A percentile compares a stretch with the other conserved stretches of the same genome.
Evolutionary conservation across 2,888 invertebrate species (phyloP).

Genomic region (Nezara viridula): DNA sequence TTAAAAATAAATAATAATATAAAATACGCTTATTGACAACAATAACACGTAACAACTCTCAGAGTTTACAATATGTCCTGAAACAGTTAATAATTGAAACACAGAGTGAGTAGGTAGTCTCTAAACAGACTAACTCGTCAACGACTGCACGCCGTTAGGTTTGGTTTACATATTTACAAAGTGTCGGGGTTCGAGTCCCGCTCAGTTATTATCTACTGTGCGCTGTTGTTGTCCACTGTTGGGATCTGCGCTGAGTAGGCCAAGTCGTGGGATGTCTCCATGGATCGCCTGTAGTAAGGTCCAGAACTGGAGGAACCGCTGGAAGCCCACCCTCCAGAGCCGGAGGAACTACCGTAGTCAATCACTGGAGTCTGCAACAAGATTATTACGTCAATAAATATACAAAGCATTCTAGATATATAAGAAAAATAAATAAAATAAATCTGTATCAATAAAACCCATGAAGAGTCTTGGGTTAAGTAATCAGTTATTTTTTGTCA

Average conservation of each 20-base stretch:
- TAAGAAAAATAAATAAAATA: too few relatives aligned
- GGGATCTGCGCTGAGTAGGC: slow-evolving; percentile 78
- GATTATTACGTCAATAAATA: not conserved
- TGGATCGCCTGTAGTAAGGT: slow-evolving; percentile 70
- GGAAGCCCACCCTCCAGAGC: slow-evolving; percentile 65
- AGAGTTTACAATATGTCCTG: slow-evolving; percentile 65
- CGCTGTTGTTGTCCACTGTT: slow-evolving; percentile 61
- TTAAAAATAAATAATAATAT: slow-evolving; percentile 60
- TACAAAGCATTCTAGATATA: too few relatives aligned
- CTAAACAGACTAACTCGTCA: slow-evolving; percentile 47
- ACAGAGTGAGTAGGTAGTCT: slow-evolving; percentile 38
- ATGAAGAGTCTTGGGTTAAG: too few relatives aligned
- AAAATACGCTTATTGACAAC: slow-evolving; percentile 60
- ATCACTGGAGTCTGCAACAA: slow-evolving; percentile 60
- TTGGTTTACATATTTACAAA: slow-evolving; percentile 56
- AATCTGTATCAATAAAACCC: too few relatives aligned
- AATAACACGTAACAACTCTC: slow-evolving; percentile 65
- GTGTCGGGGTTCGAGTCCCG: not conserved
- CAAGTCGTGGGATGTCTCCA: slow-evolving; percentile 77
- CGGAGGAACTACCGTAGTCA: slow-evolving; percentile 61
- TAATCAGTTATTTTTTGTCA: too few relatives aligned
- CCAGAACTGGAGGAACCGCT: slow-evolving; percentile 68
- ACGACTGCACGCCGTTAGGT: not conserved
- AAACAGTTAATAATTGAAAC: slow-evolving; percentile 40
- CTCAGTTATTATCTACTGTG: slow-evolving; percentile 50